These are phyloP conservation scores for Sphyrna mokarran DNA, from an alignment of 2,113 vertebrate genomes.

Conservation along the genomic window DNA sequence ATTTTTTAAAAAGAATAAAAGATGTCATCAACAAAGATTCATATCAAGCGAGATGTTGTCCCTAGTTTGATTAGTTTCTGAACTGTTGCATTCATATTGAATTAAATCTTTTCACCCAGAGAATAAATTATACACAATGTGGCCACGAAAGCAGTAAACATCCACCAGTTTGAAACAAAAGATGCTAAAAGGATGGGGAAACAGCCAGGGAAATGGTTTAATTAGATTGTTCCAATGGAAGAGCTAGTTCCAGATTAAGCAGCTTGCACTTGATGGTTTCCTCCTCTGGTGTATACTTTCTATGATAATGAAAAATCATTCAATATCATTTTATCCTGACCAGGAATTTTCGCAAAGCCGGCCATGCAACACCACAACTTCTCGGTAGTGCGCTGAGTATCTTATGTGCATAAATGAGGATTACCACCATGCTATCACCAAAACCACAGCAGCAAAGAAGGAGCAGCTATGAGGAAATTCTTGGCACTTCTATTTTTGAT, in stretches of 20 bases:
- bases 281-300: background rate
- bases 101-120: background rate
- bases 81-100: background rate
- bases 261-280: background rate
- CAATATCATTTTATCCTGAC: background rate
- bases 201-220: background rate
- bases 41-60: background rate
- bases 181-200: background rate
- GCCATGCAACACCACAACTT: background rate
- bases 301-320: background rate
- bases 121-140: background rate
- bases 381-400: background rate
- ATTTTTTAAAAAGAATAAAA: background rate
- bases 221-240: background rate
- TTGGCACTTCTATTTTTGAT: background rate
- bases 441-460: too few relatives aligned
- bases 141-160: background rate
- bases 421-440: too few relatives aligned
- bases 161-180: background rate
- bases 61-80: background rate
- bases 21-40: background rate
- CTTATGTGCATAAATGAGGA: background rate
- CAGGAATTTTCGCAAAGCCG: background rate
- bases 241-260: background rate
- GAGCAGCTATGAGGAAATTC: background rate